phyloP scores from a whole-genome alignment of 2,797 vertebrate species.

The Oryzias sinensis region DNA sequence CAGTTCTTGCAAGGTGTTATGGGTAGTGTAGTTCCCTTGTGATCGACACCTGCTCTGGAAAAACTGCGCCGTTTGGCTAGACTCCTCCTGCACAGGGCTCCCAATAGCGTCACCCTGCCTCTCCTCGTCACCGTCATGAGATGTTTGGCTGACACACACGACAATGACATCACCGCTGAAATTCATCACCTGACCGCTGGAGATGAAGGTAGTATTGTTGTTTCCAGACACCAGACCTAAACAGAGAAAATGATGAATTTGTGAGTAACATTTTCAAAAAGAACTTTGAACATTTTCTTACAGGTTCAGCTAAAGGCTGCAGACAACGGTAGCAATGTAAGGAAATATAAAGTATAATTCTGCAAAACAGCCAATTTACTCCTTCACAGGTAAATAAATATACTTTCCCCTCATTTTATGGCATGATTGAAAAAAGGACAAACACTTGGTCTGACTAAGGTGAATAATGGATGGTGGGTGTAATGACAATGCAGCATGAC shows the following conservation, averaged over 20 bases:
- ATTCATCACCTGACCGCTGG: constrained; percentile 97
- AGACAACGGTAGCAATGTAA: neutral
- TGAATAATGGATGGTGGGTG: constrained; percentile 63
- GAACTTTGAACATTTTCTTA: neutral
- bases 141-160: constrained; percentile 92
- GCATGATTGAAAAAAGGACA: constrained; percentile 23
- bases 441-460: constrained; percentile 42
- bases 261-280: neutral
- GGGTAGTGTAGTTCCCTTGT: constrained; percentile 41
- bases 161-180: constrained; percentile 96
- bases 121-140: constrained; percentile 74
- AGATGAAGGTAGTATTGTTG: constrained; percentile 97
- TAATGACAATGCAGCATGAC: constrained; percentile 59
- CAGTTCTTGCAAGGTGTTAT: constrained; percentile 49
- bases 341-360: constrained; percentile 1
- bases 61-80: constrained; percentile 73
- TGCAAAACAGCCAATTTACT: constrained; percentile 3
- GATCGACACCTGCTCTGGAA: constrained; percentile 70
- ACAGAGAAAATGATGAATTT: neutral
- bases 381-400: constrained; percentile 4
- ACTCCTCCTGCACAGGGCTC: constrained; percentile 90
- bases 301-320: neutral
- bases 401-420: constrained; percentile 23
- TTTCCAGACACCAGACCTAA: constrained; percentile 93
- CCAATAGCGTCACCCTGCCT: constrained; percentile 77